These are phyloP conservation scores for Brachionus manjavacas DNA, from an alignment of 1,140 invertebrate species.

Conservation along the genomic window DNA sequence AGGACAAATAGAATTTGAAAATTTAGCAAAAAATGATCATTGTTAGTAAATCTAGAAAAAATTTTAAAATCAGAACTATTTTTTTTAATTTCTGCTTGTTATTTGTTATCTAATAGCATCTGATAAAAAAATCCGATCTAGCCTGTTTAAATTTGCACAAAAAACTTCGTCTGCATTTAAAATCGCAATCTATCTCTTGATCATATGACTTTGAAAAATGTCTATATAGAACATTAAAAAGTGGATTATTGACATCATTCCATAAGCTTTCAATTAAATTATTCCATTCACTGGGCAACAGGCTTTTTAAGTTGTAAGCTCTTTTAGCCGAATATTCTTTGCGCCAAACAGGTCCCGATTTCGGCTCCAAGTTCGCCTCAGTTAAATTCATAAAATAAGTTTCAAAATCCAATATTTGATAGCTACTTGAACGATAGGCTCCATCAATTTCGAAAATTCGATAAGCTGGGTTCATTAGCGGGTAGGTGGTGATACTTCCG, in stretches of 20 bases:
- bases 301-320: background rate
- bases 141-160: slow-evolving; percentile 20
- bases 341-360: background rate
- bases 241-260: background rate
- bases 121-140: background rate
- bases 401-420: background rate
- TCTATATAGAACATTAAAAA: background rate
- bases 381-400: background rate
- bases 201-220: background rate
- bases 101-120: background rate
- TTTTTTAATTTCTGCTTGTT: background rate
- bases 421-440: background rate
- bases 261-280: background rate
- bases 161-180: slow-evolving; percentile 15
- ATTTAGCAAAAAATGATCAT: no score
- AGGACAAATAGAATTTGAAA: no score
- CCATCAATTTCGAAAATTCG: slow-evolving; percentile 32
- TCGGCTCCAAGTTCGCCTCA: background rate
- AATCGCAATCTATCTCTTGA: background rate
- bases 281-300: slow-evolving; percentile 7
- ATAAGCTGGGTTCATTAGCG: slow-evolving; percentile 1
- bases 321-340: slow-evolving; percentile 26
- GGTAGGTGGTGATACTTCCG: slow-evolving; percentile 82
- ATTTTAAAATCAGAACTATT: background rate
- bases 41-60: no score